Evolutionary conservation across 2,113 vertebrate species (phyloP).

Genomic region (Ciconia maguari): DNA sequence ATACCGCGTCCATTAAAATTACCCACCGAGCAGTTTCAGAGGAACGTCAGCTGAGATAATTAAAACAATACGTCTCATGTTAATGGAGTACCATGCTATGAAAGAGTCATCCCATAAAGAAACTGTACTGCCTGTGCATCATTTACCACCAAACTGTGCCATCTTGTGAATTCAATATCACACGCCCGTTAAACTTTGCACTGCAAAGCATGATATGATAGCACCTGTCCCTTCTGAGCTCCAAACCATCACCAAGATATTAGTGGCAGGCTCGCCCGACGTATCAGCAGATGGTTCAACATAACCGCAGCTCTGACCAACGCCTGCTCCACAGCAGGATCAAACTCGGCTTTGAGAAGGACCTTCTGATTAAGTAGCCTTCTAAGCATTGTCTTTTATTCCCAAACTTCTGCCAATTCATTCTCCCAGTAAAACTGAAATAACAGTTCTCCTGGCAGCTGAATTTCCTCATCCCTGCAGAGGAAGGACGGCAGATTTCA

Average conservation of each 20-base stretch:
- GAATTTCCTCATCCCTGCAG: not conserved
- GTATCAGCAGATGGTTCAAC: accelerated
- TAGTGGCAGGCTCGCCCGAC: not conserved
- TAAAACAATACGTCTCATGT: not conserved
- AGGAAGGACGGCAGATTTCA: not conserved
- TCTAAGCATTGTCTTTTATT: not conserved
- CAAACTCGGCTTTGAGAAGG: not conserved
- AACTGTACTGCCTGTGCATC: not conserved
- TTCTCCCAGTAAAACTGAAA: not conserved
- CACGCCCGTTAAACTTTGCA: not conserved
- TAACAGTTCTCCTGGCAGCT: not conserved
- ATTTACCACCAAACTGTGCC: not conserved
- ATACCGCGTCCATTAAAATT: not conserved
- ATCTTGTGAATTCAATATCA: not conserved
- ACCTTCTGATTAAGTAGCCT: not conserved
- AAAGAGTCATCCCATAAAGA: not conserved
- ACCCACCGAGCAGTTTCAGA: not conserved
- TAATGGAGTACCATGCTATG: not conserved
- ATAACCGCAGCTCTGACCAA: not conserved
- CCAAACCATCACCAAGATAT: not conserved
- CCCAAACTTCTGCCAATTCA: not conserved
- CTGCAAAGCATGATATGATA: not conserved
- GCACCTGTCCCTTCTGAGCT: not conserved
- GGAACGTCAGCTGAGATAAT: not conserved
- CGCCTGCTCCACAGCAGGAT: not conserved